These are phyloP conservation scores for Agelastica alni DNA, from an alignment of 2,888 invertebrate species.

Conservation along the genomic window DNA sequence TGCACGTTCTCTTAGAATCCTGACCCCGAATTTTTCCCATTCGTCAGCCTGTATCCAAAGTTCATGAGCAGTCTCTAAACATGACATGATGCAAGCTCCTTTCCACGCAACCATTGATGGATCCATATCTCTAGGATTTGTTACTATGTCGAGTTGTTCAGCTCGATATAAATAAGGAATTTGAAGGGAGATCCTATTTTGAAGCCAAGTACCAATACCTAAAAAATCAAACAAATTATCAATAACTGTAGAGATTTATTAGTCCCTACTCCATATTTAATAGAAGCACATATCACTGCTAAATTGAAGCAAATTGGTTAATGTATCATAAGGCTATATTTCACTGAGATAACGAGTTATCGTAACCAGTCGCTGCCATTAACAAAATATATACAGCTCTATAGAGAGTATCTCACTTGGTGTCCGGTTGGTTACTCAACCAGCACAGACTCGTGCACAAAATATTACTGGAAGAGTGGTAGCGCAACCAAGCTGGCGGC, in stretches of 20 bases:
- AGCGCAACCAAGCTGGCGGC: too few species aligned
- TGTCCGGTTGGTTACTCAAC: too few species aligned
- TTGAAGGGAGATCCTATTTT: conserved; percentile 82
- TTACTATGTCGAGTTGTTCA: conserved; percentile 86
- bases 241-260: neutral
- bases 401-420: too few species aligned
- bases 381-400: too few species aligned
- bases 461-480: too few species aligned
- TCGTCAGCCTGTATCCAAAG: conserved; percentile 86
- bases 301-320: too few species aligned
- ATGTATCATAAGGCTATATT: too few species aligned
- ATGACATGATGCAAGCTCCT: conserved; percentile 91
- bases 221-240: neutral
- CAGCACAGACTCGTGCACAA: too few species aligned
- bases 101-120: conserved; percentile 91
- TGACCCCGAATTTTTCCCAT: conserved; percentile 84
- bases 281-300: too few species aligned
- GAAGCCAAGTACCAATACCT: conserved; percentile 79
- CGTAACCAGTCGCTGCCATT: too few species aligned
- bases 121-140: conserved; percentile 90
- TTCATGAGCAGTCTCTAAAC: conserved; percentile 90
- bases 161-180: conserved; percentile 79
- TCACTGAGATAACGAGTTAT: too few species aligned
- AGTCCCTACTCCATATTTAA: too few species aligned
- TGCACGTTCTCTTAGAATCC: conserved; percentile 85